phyloP scores from a whole-genome alignment of 2,888 invertebrate species.

The Amphipyra berbera region DNA sequence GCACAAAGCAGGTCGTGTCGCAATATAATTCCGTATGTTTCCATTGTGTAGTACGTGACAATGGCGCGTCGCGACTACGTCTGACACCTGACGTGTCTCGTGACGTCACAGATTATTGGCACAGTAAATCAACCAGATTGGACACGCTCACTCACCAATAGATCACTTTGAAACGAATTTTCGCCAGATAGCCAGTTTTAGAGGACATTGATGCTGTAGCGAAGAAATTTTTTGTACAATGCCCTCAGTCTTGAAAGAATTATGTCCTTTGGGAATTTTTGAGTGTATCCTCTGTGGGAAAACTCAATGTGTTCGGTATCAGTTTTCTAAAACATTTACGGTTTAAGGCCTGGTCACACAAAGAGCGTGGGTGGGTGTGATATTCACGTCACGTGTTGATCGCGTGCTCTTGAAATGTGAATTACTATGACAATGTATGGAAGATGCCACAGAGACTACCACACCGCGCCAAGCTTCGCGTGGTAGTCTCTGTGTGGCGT shows the following conservation, averaged over 20 bases:
- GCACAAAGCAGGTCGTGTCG: not conserved
- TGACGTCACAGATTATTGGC: conserved; percentile 83
- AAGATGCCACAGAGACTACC: too few relatives aligned
- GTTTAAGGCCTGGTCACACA: too few relatives aligned
- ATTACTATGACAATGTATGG: too few relatives aligned
- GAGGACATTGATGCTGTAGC: conserved; percentile 43
- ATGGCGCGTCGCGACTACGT: conserved; percentile 65
- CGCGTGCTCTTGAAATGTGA: too few relatives aligned
- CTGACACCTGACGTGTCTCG: conserved; percentile 79
- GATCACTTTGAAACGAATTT: conserved; percentile 66
- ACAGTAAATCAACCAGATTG: conserved; percentile 85
- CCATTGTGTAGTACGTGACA: conserved; percentile 69
- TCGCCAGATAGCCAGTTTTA: conserved; percentile 46
- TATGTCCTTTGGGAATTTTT: conserved; percentile 14
- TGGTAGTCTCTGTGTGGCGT: too few relatives aligned
- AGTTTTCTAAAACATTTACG: conserved; percentile 52
- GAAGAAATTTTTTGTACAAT: conserved; percentile 66
- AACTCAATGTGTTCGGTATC: conserved; percentile 27
- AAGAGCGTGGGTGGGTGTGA: too few relatives aligned
- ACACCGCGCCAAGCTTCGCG: too few relatives aligned
- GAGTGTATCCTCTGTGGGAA: conserved; percentile 23
- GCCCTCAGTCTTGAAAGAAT: conserved; percentile 45
- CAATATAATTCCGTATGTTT: conserved; percentile 54
- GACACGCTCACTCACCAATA: conserved; percentile 78
- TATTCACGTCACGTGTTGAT: too few relatives aligned